Percentiles rank a stretch among this genome's conserved stretches.
Evolutionary conservation across 2,797 vertebrate species (phyloP).

Genomic region (Valencia hispanica): DNA sequence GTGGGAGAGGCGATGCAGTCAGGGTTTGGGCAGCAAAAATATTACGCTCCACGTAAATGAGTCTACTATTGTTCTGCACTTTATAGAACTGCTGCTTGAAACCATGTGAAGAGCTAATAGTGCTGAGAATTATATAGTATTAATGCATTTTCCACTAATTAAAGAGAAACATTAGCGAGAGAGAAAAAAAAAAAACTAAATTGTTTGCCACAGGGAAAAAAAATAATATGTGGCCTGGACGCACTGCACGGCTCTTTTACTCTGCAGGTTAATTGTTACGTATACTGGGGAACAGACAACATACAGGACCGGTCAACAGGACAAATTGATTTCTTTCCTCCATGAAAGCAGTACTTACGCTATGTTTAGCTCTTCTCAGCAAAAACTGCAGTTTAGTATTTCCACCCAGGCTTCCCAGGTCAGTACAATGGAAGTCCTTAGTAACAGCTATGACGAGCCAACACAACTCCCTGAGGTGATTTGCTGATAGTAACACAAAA

Average conservation of each 20-base stretch:
- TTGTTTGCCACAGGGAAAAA: conserved; percentile 20
- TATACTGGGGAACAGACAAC: conserved; percentile 22
- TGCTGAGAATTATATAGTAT: conserved; percentile 26
- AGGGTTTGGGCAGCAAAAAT: conserved; percentile 66
- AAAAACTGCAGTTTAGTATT: conserved; percentile 57
- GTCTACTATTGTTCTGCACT: conserved; percentile 60
- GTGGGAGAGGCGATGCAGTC: conserved; percentile 75
- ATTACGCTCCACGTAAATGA: conserved; percentile 65
- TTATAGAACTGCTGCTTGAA: conserved; percentile 37
- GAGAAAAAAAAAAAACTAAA: conserved; percentile 7
- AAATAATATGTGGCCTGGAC: background rate
- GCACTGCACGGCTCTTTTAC: background rate
- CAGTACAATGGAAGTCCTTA: conserved; percentile 57
- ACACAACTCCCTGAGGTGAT: conserved; percentile 80
- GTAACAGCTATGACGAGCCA: conserved; percentile 80
- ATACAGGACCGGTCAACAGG: conserved; percentile 19
- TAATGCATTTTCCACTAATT: conserved; percentile 43
- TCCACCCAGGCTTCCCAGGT: conserved; percentile 66
- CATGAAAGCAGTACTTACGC: conserved; percentile 51
- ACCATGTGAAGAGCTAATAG: conserved; percentile 22
- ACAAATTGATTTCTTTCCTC: conserved; percentile 55
- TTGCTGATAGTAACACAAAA: conserved; percentile 85
- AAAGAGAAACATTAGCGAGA: conserved; percentile 5
- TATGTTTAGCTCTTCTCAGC: conserved; percentile 58
- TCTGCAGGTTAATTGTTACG: conserved; percentile 24